Evolutionary conservation across 2,797 vertebrate genomes (phyloP), one percentile per base, ranked within the genome.

Genomic region (Threskiornis aethiopicus): DNA sequence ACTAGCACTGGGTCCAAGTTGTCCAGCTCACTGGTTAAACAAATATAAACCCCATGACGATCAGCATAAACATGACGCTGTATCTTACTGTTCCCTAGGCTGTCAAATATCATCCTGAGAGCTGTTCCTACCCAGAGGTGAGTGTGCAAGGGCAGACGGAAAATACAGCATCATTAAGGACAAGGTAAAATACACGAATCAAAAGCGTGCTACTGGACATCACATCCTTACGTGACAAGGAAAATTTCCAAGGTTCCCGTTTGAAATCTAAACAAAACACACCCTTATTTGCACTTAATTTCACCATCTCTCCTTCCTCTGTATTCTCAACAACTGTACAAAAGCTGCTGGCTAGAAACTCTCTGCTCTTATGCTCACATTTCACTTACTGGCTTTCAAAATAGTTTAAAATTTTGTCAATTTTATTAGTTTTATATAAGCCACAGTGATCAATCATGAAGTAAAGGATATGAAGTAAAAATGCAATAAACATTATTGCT

Each of bases 391-490:
- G 25, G 46, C 33, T 95, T 92, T 65, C 76, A 64, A 16, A 55
- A 35, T 10, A 41, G 51, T 62, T 89, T 70, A 62, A 58, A 70
- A 16, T 77, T 18, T 52, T 70, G 33, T 39, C 59, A 37, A 24
- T 62, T 54, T 83, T 66, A 75, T 51, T 64, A 21, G 62, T 83
- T 92, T 94, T 79, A 61, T 44, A 44, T 24, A 77, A 96, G 54
- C 64, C 71, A 35, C 9, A 64, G 71, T 24, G 35, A 96, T 84
- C 90, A 84, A 69, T 73, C 84, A 81, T 12, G 18, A 93, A 83
- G 49, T 28, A 72, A 89, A 95, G 61, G 42, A 84, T 59, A 85
- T 37, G n/a, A 95, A 92, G 61, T 46, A 76, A 91, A 95, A 93
- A 76, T 29, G 64, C 67, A 96, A 93, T 90, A 83, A 94, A 91